Conservation (phyloP, 2,113 vertebrate genomes). For the Rhinogobius similis region DNA sequence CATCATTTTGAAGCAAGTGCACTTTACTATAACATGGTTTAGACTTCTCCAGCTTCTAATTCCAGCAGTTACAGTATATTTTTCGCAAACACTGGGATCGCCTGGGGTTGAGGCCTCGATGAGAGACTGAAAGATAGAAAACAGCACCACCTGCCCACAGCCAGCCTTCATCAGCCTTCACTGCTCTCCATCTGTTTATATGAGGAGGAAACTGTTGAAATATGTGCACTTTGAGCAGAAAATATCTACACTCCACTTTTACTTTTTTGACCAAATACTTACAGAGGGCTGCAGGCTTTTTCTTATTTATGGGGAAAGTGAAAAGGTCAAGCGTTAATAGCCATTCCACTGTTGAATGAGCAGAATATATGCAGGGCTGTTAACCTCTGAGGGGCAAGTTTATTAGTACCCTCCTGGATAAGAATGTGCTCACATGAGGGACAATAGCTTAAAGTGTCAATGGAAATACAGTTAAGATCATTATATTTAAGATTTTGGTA, state of each 20-base stretch:
- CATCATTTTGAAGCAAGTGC: no score
- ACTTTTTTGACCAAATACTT: background rate
- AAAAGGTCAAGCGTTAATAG: background rate
- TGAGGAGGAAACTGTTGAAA: background rate
- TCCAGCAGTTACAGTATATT: no score
- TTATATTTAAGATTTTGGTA: no score
- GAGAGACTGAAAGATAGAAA: slow-evolving; percentile 15
- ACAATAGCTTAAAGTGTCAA: background rate
- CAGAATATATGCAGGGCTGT: background rate
- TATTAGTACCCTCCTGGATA: no score
- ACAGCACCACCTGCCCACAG: slow-evolving; percentile 16
- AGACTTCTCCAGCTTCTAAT: no score
- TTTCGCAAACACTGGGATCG: background rate
- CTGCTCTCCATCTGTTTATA: background rate
- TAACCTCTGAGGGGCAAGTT: background rate
- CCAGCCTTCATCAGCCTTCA: background rate
- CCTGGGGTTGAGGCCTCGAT: background rate
- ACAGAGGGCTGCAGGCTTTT: background rate
- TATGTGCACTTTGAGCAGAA: background rate
- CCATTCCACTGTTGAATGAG: background rate
- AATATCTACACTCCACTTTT: no score
- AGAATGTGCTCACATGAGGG: background rate
- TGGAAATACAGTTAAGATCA: no score
- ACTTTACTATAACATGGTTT: no score
- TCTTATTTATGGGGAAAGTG: background rate